Percentiles rank a stretch among this genome's conserved stretches.
Conservation (phyloP, 1,140 invertebrate genomes). For the Littorina saxatilis region DNA sequence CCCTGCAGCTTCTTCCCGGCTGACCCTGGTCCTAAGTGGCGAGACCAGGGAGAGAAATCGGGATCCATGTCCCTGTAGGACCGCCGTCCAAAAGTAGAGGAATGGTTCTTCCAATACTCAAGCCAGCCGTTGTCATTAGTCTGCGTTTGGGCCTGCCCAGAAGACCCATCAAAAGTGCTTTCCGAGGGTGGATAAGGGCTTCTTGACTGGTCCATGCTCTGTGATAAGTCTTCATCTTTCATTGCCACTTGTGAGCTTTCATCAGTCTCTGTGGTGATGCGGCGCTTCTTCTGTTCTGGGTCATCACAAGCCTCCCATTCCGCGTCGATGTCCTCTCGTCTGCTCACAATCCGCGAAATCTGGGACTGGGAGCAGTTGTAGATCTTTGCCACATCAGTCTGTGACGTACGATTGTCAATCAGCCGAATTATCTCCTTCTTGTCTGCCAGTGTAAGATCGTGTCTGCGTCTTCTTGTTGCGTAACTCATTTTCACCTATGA, state of each 20-base stretch:
- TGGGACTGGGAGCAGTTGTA: slow-evolving; percentile 48
- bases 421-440: slow-evolving; percentile 43
- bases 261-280: neutral
- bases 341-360: slow-evolving; percentile 41
- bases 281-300: slow-evolving; percentile 43
- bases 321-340: slow-evolving; percentile 39
- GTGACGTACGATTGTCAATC: slow-evolving; percentile 38
- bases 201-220: neutral
- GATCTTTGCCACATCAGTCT: slow-evolving; percentile 42
- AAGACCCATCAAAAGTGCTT: neutral
- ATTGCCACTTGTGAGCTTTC: too few relatives aligned
- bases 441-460: slow-evolving; percentile 43
- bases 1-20: neutral
- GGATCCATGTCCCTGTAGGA: neutral
- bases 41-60: slow-evolving; percentile 7
- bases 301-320: slow-evolving; percentile 36
- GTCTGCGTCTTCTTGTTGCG: slow-evolving; percentile 15
- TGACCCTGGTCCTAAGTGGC: neutral
- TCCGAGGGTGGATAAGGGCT: neutral
- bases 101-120: slow-evolving; percentile 13
- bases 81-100: neutral
- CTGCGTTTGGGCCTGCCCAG: neutral
- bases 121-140: slow-evolving; percentile 1
- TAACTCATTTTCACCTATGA: slow-evolving; percentile 22
- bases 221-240: neutral